A percentile compares a stretch with the other conserved stretches of the same genome.
phyloP scores from a whole-genome alignment of 2,113 vertebrate species.

The Rhodinocichla rosea region DNA sequence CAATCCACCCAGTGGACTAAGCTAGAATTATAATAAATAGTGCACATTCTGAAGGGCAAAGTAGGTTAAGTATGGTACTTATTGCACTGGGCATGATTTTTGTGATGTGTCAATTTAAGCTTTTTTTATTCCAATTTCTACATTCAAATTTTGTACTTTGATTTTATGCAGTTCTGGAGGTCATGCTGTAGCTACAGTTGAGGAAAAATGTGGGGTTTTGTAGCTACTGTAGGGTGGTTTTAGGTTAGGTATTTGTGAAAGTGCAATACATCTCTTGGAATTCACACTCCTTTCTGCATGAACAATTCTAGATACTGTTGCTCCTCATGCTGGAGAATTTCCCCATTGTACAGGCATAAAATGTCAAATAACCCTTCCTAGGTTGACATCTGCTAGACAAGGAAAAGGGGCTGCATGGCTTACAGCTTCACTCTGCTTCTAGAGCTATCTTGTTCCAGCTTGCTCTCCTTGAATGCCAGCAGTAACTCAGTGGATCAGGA shows the following conservation, averaged over 20 bases:
- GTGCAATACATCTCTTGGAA: neutral
- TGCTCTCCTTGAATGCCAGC: neutral
- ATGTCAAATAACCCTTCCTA: neutral
- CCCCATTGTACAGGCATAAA: neutral
- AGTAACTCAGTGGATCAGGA: neutral
- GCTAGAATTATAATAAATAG: constrained; percentile 51
- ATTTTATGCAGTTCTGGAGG: neutral
- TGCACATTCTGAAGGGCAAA: constrained; percentile 15
- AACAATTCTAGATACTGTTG: neutral
- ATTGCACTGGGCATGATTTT: neutral
- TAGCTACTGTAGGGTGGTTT: neutral
- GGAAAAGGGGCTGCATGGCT: neutral
- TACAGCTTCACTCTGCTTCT: neutral
- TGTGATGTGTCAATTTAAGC: neutral
- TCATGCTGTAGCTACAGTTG: neutral
- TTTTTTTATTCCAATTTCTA: neutral
- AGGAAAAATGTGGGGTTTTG: neutral
- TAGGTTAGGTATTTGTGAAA: neutral
- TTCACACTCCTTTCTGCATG: neutral
- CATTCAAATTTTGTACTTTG: neutral
- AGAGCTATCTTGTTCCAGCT: neutral
- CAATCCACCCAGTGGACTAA: constrained; percentile 11
- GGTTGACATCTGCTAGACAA: neutral
- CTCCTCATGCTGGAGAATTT: neutral
- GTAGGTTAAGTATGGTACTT: neutral